Conservation (phyloP, 2,113 vertebrate genomes). For the Pipa parva region DNA sequence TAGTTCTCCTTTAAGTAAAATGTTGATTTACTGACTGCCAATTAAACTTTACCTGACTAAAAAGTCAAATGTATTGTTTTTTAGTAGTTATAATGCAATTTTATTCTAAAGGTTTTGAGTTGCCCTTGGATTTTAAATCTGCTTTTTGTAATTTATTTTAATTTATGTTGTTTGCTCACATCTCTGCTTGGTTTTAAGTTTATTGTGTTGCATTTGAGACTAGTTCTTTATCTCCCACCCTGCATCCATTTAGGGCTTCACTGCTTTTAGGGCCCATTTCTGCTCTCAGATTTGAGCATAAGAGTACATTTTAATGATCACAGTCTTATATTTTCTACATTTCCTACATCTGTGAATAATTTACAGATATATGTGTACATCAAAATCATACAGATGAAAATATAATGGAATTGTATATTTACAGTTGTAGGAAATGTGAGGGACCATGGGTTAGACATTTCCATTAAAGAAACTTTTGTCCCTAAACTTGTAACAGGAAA, state of each 20-base stretch:
- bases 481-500: constrained; percentile 82
- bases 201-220: not conserved
- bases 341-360: constrained; percentile 30
- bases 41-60: too few species aligned
- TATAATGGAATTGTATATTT: constrained; percentile 49
- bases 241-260: constrained; percentile 3
- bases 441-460: constrained; percentile 77
- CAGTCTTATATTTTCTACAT: not conserved
- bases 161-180: not conserved
- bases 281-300: not conserved
- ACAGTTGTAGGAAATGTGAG: constrained; percentile 65
- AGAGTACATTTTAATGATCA: not conserved
- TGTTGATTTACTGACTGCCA: too few species aligned
- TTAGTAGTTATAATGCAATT: too few species aligned
- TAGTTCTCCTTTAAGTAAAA: too few species aligned
- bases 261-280: not conserved
- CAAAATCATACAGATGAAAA: not conserved
- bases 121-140: too few species aligned
- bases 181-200: constrained; percentile 10
- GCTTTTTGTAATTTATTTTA: too few species aligned
- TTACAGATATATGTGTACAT: not conserved
- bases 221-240: not conserved
- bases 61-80: too few species aligned
- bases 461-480: constrained; percentile 60
- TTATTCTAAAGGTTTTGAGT: too few species aligned